Evolutionary conservation across 2,797 vertebrate genomes (phyloP).

Genomic region (Sphaeramia orbicularis): DNA sequence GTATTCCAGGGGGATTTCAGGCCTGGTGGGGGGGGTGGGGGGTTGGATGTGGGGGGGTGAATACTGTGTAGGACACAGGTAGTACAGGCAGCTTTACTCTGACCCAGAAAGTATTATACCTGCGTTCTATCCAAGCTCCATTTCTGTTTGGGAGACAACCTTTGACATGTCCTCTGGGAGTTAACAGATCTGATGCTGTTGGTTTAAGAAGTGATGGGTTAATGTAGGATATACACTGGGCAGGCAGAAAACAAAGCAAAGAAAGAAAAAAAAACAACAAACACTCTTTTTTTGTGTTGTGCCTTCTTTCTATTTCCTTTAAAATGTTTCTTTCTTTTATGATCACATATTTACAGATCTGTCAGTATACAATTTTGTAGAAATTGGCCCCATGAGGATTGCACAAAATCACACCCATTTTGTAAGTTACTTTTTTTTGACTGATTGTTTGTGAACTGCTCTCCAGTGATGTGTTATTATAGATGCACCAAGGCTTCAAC

Average conservation of each 20-base stretch:
- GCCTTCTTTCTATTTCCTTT: neutral
- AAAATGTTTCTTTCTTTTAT: neutral
- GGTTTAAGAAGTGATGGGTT: neutral
- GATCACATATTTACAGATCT: conserved; percentile 10
- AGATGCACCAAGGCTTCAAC: neutral
- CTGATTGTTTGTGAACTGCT: conserved; percentile 10
- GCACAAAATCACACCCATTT: conserved; percentile 24
- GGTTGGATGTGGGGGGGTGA: no score
- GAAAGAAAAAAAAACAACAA: no score
- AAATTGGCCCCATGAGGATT: conserved; percentile 16
- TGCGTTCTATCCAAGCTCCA: neutral
- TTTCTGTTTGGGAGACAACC: conserved; percentile 20
- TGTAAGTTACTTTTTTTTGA: conserved; percentile 24
- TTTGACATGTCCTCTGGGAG: conserved; percentile 26
- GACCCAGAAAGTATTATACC: neutral
- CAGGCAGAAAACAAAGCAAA: neutral
- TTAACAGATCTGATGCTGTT: conserved; percentile 14
- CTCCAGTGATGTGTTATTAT: conserved; percentile 18
- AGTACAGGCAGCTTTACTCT: conserved; percentile 24
- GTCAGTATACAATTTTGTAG: conserved; percentile 9
- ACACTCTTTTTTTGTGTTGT: neutral
- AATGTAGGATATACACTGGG: conserved; percentile 4
- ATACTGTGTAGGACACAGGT: conserved; percentile 29
- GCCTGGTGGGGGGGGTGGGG: neutral
- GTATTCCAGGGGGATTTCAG: conserved; percentile 35